Evolutionary conservation across 2,113 vertebrate genomes (phyloP).

Genomic region (Dromas ardeola): DNA sequence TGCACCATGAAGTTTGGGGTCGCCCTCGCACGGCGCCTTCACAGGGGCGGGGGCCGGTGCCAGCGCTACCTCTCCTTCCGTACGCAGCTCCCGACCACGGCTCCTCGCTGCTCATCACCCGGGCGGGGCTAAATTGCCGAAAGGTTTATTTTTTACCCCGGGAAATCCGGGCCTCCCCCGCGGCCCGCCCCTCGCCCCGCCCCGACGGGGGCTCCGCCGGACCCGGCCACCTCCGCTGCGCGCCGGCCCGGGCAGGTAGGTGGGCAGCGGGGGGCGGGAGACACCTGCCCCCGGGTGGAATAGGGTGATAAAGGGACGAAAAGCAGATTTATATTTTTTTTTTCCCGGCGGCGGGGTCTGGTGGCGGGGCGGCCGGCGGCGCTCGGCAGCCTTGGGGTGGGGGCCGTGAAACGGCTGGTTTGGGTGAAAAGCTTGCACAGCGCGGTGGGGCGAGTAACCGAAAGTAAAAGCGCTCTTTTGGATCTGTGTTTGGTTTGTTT

Average conservation of each 20-base stretch:
- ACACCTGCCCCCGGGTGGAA: background rate
- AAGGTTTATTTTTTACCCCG: background rate
- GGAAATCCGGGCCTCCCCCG: background rate
- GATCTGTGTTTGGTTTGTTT: background rate
- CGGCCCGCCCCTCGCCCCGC: background rate
- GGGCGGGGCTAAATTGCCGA: background rate
- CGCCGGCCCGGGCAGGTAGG: background rate
- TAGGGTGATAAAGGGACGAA: background rate
- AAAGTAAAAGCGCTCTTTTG: background rate
- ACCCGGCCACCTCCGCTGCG: no score
- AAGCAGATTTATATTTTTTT: no score
- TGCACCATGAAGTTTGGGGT: no score
- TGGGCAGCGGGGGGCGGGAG: background rate
- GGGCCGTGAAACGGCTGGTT: accelerated
- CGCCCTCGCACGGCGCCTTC: no score
- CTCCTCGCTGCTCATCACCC: no score
- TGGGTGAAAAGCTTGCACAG: background rate
- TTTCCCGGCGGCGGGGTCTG: background rate
- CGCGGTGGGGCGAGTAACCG: accelerated
- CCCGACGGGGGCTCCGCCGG: background rate
- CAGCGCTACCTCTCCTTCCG: no score
- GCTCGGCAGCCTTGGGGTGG: no score
- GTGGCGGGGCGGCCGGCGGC: background rate
- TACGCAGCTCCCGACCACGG: no score
- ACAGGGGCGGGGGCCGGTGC: no score